A percentile compares a stretch with the other conserved stretches of the same genome.
These are phyloP conservation scores for Paracanthobrama guichenoti DNA, from an alignment of 2,113 vertebrate species.

Conservation along the genomic window DNA sequence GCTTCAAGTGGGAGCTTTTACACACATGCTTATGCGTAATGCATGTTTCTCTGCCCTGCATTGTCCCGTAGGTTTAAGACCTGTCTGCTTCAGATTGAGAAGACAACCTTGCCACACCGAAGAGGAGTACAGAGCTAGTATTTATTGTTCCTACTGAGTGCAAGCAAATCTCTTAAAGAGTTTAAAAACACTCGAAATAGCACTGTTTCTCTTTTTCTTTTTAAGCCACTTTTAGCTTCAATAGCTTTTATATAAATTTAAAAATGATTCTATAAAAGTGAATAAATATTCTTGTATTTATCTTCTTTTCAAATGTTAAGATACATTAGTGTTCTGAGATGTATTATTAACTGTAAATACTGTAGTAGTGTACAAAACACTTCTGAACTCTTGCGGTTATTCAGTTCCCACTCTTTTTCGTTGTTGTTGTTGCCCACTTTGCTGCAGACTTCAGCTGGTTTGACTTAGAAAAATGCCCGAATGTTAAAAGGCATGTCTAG, in stretches of 20 bases:
- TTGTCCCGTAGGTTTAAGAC: constrained; percentile 55
- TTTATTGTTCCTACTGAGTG: constrained; percentile 42
- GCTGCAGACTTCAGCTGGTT: constrained; percentile 68
- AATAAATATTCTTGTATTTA: constrained; percentile 63
- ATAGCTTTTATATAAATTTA: constrained; percentile 54
- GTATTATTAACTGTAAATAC: constrained; percentile 73
- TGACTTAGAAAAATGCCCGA: constrained; percentile 27
- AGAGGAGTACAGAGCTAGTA: constrained; percentile 35
- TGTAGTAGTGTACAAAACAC: constrained; percentile 65
- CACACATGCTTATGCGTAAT: background rate
- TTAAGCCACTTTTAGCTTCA: constrained; percentile 56
- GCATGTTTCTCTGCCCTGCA: constrained; percentile 11
- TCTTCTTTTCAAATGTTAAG: constrained; percentile 57
- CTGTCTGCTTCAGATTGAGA: constrained; percentile 43
- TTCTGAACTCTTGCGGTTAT: constrained; percentile 52
- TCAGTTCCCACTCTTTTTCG: background rate
- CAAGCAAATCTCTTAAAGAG: constrained; percentile 39
- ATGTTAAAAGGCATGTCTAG: constrained; percentile 27
- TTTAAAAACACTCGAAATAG: constrained; percentile 51
- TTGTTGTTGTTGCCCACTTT: constrained; percentile 60
- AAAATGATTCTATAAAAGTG: constrained; percentile 32
- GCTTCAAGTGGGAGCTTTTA: background rate
- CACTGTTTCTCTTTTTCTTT: constrained; percentile 57
- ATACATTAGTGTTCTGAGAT: constrained; percentile 58
- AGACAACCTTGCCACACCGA: constrained; percentile 22